Conservation (phyloP, 2,113 vertebrate species). For the Morone saxatilis region DNA sequence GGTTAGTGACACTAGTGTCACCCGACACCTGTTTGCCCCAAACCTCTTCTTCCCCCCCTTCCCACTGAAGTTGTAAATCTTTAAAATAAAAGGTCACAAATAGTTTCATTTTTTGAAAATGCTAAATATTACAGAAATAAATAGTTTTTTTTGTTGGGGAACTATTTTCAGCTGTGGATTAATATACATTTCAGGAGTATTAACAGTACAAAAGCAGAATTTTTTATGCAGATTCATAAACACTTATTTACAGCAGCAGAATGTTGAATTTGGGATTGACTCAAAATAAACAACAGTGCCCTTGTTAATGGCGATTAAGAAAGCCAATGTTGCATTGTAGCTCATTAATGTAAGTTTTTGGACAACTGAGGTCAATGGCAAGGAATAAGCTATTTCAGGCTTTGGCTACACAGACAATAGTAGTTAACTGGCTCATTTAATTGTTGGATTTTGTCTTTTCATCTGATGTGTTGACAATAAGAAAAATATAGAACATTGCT, state of each 20-base stretch:
- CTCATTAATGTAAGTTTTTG: not conserved
- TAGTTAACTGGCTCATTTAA: not conserved
- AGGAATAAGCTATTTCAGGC: not conserved
- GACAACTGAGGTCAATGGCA: not conserved
- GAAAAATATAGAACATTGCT: not conserved
- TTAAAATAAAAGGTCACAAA: not conserved
- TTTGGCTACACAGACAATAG: not conserved
- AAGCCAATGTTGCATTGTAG: not conserved
- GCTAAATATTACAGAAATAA: not conserved
- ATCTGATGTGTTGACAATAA: not conserved
- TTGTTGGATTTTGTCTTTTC: not conserved
- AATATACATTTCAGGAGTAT: not conserved
- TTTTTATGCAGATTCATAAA: not conserved
- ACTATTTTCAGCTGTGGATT: not conserved
- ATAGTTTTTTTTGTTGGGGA: not conserved
- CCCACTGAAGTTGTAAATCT: not conserved
- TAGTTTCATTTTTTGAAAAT: not conserved
- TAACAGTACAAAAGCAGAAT: not conserved
- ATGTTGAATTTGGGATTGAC: not conserved
- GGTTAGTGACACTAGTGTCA: not conserved
- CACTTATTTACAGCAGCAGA: not conserved
- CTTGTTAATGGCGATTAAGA: not conserved
- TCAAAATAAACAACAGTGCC: not conserved
- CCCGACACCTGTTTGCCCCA: not conserved
- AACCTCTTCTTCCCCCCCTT: not conserved